phyloP scores from a whole-genome alignment of 2,113 vertebrate species.

The Protobothrops mucrosquamatus region DNA sequence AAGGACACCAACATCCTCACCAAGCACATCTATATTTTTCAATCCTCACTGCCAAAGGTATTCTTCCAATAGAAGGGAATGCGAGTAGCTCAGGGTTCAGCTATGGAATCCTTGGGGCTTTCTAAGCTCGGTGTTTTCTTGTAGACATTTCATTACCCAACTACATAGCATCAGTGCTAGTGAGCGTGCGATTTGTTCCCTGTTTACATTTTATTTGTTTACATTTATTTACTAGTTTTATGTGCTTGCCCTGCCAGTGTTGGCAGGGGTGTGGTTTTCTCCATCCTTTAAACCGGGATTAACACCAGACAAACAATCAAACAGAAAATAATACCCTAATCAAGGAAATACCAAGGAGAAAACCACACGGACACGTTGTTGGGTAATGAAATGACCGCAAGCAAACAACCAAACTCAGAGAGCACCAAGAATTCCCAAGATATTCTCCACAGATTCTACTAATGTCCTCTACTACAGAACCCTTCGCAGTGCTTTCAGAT shows the following conservation, averaged over 20 bases:
- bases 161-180: not conserved
- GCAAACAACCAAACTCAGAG: not conserved
- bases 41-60: not conserved
- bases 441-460: not conserved
- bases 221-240: not conserved
- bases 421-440: not conserved
- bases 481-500: not conserved
- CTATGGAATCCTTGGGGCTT: not conserved
- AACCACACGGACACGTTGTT: not conserved
- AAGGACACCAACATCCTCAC: not conserved
- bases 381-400: not conserved
- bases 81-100: not conserved
- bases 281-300: not conserved
- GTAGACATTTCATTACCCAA: not conserved
- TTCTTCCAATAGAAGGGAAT: not conserved
- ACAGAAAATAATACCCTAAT: not conserved
- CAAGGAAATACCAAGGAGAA: not conserved
- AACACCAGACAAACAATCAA: not conserved
- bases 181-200: not conserved
- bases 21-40: not conserved
- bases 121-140: not conserved
- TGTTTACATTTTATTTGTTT: not conserved
- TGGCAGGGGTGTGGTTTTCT: too few species aligned
- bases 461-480: not conserved
- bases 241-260: not conserved